phyloP scores from a whole-genome alignment of 2,113 vertebrate genomes.

The Brachypteracias leptosomus region DNA sequence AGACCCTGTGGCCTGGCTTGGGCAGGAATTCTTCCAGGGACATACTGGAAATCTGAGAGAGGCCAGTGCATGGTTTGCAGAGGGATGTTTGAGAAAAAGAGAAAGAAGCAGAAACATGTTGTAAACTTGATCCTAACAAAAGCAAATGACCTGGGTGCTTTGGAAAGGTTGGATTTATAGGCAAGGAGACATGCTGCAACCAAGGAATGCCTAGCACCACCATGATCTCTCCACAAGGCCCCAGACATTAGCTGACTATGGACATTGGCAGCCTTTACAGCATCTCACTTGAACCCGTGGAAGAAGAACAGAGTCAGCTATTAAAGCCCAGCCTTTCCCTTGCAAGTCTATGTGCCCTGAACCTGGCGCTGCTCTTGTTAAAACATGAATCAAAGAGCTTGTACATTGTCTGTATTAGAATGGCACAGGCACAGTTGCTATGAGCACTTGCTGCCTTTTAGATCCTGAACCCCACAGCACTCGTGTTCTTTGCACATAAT shows the following conservation, averaged over 20 bases:
- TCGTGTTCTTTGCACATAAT: not conserved
- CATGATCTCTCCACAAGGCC: not conserved
- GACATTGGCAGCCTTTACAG: not conserved
- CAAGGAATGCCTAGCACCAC: not conserved
- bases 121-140: not conserved
- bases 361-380: not conserved
- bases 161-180: not conserved
- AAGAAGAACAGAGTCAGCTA: not conserved
- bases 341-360: rapidly evolving
- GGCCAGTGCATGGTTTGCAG: not conserved
- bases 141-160: not conserved
- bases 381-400: not conserved
- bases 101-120: not conserved
- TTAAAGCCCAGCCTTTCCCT: not conserved
- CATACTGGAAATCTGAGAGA: not conserved
- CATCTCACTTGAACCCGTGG: rapidly evolving
- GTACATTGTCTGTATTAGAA: not conserved
- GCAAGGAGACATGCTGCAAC: not conserved
- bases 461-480: not conserved
- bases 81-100: not conserved
- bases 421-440: not conserved
- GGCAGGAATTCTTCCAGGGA: not conserved
- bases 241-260: not conserved
- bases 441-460: rapidly evolving
- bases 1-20: not conserved